These are phyloP conservation scores for Tokudaia muenninki DNA, from an alignment of 2,797 vertebrate genomes.

Conservation along the genomic window DNA sequence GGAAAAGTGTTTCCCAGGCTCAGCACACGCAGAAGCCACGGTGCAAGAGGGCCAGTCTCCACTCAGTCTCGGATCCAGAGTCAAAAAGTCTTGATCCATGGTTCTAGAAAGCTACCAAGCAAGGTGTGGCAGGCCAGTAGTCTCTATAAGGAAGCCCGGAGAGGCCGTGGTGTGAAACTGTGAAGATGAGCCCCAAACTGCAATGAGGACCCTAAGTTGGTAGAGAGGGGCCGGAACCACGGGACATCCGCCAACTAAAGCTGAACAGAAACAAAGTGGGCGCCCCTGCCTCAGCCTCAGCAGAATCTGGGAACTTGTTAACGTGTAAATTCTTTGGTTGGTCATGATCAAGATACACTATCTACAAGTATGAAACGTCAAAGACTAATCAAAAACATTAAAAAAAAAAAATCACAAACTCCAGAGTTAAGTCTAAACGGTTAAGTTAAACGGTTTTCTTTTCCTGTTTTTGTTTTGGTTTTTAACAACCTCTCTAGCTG, in stretches of 20 bases:
- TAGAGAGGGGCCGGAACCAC: background rate
- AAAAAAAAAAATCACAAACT: background rate
- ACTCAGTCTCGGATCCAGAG: background rate
- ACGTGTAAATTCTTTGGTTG: background rate
- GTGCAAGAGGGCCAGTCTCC: background rate
- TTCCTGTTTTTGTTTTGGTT: background rate
- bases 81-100: background rate
- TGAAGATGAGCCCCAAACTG: background rate
- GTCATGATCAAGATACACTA: background rate
- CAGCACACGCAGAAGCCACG: no score
- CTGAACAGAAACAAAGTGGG: background rate
- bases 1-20: background rate
- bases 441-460: background rate
- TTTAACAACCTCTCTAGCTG: background rate
- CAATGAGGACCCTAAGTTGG: background rate
- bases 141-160: background rate
- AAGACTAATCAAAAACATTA: background rate
- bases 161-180: background rate
- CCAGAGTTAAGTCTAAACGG: background rate
- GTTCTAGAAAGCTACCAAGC: background rate
- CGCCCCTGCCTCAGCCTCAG: background rate
- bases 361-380: background rate
- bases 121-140: background rate
- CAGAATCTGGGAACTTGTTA: background rate
- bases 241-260: background rate